These are phyloP conservation scores for Ciconia maguari DNA, from an alignment of 2,113 vertebrate genomes.

Conservation along the genomic window DNA sequence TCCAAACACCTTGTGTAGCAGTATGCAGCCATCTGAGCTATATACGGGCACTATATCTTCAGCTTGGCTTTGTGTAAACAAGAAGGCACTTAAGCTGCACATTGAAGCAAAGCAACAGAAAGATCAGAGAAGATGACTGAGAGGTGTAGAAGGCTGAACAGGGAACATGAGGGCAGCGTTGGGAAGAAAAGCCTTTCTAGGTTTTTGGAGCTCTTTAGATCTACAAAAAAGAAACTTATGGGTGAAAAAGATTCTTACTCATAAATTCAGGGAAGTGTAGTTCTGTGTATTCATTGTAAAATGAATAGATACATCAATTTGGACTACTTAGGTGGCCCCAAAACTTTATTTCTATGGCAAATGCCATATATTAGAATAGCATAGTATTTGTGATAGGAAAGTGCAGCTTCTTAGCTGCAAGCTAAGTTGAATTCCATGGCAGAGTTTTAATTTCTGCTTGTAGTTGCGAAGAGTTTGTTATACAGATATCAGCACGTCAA, in stretches of 20 bases:
- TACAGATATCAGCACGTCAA: constrained; percentile 12
- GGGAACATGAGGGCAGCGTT: background rate
- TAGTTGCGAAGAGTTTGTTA: constrained; percentile 18
- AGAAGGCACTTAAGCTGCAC: background rate
- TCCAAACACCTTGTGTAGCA: background rate
- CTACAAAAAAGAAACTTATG: background rate
- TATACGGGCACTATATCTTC: background rate
- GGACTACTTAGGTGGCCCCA: background rate
- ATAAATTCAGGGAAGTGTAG: background rate
- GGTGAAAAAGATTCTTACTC: background rate
- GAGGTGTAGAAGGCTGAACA: background rate
- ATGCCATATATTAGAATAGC: background rate
- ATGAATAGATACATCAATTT: background rate
- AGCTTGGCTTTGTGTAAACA: background rate
- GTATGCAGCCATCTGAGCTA: background rate
- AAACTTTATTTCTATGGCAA: background rate
- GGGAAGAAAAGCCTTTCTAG: background rate
- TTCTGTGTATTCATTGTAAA: background rate
- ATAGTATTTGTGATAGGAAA: background rate
- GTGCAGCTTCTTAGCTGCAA: background rate
- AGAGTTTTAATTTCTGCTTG: constrained; percentile 53
- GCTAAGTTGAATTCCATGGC: background rate
- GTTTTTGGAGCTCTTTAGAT: background rate
- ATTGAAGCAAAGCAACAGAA: background rate
- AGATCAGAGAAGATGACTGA: background rate